Evolutionary conservation across 2,888 invertebrate genomes (phyloP), one percentile per base, ranked within the genome.

Genomic region (Unio pictorum): DNA sequence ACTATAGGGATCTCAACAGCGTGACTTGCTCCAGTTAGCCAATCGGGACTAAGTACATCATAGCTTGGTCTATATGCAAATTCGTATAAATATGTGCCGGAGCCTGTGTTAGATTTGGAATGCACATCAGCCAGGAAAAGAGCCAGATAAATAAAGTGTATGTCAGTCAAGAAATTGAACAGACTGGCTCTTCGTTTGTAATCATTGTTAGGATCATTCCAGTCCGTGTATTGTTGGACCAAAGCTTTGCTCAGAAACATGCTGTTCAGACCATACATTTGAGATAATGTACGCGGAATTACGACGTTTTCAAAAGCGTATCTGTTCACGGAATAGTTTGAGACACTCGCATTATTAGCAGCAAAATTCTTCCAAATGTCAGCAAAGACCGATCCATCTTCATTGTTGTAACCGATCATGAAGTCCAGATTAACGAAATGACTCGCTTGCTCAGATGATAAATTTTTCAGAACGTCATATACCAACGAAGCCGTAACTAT

Each of bases 381-480:
- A n/a, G n/a, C n/a, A 18, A 66, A 54, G 3, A 71, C 4, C 4
- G 68, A 55, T 18, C 69, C 74, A 59, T 75, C 72, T 7, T 45
- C 62, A 15, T 62, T 34, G 20, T 54, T 61, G 18, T 56, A 69
- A 17, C 74, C 74, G 3, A 68, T 26, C 54, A 75, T 65, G 5
- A 75, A 57, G 34, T 75, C 72, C n/a, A 72, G 18, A 23, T 66
- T 64, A 23, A 54, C 55, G 17, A 69, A 69, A 17, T 66, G 61
- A 7, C 15, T 34, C 18, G 6, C 61, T n/a, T 54, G 66, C 0
- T 56, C 23, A 1, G 72, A 67, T 5, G 28, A 20, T 18, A 55
- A 23, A 61, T 74, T 23, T 4, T 28, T 26, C n/a, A 68, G 28
- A n/a, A 64, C 20, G 11, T 69, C 56, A 20, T 20, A 18, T 26